Evolutionary conservation across 35 echinoderm and acorn worm species (phyloP).

Genomic region (Acanthaster planci): DNA sequence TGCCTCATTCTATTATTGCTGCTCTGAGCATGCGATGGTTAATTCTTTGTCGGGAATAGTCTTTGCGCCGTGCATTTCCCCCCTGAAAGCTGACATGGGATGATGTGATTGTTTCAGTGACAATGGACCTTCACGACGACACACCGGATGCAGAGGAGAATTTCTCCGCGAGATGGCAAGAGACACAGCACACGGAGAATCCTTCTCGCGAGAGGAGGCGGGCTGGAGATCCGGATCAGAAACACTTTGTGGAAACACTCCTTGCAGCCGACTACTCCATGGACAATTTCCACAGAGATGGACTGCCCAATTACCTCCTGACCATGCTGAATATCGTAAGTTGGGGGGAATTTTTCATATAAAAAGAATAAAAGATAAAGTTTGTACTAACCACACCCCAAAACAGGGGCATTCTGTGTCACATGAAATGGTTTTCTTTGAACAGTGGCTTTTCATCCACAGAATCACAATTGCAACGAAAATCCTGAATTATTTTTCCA

Average conservation of each 20-base stretch:
- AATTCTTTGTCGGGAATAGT: too few relatives aligned
- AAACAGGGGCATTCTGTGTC: too few relatives aligned
- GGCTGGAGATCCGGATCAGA: slow-evolving; percentile 19
- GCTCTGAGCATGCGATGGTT: too few relatives aligned
- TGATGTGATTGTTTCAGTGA: slow-evolving; percentile 27
- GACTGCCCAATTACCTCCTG: slow-evolving; percentile 41
- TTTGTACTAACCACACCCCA: too few relatives aligned
- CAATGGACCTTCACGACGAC: slow-evolving; percentile 1
- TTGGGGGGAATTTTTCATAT: not conserved
- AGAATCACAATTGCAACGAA: too few relatives aligned
- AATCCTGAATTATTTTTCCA: too few relatives aligned
- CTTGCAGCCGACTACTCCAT: slow-evolving; percentile 64
- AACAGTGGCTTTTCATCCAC: too few relatives aligned
- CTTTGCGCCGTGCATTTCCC: too few relatives aligned
- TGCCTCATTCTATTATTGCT: too few relatives aligned
- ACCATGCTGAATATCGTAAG: slow-evolving; percentile 88
- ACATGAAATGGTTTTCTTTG: too few relatives aligned
- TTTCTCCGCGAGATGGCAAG: not conserved
- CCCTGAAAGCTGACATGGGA: too few relatives aligned
- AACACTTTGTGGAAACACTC: slow-evolving; percentile 77
- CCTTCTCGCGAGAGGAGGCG: not conserved
- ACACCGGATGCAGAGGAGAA: slow-evolving; percentile 5
- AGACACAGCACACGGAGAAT: not conserved
- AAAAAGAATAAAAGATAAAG: too few relatives aligned
- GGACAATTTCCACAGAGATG: slow-evolving; percentile 51